phyloP scores from a whole-genome alignment of 2,113 vertebrate species.

The Morone chrysops region DNA sequence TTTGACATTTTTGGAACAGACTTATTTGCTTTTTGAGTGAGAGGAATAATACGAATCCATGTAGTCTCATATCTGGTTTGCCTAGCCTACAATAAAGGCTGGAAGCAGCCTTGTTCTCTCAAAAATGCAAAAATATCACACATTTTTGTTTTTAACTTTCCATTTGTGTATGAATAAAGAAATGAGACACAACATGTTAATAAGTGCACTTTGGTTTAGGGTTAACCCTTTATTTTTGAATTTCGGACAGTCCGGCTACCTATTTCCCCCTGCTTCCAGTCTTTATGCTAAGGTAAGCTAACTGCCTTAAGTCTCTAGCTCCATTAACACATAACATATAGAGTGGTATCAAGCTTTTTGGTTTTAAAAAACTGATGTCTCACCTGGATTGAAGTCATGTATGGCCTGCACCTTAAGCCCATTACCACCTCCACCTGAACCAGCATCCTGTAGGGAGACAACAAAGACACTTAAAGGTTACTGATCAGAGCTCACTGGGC shows the following conservation, averaged over 20 bases:
- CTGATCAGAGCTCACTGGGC: not conserved
- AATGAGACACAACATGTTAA: not conserved
- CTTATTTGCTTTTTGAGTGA: not conserved
- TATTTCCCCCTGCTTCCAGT: not conserved
- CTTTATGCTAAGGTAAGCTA: not conserved
- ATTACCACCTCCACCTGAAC: constrained; percentile 23
- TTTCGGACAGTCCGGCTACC: not conserved
- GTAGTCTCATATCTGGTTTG: too few relatives aligned
- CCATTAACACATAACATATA: too few relatives aligned
- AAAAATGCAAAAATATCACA: too few relatives aligned
- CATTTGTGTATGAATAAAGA: not conserved
- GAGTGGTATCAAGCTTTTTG: not conserved
- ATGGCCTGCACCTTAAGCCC: constrained; percentile 87
- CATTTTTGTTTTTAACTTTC: not conserved
- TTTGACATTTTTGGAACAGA: not conserved
- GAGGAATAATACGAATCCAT: not conserved
- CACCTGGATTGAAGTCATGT: constrained; percentile 92
- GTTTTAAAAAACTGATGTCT: not conserved
- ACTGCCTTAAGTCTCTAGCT: too few relatives aligned
- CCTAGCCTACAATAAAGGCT: not conserved
- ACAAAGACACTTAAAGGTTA: constrained; percentile 10
- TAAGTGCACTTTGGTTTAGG: not conserved
- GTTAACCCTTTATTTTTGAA: not conserved
- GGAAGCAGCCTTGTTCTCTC: not conserved
- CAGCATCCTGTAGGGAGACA: constrained; percentile 55